Conservation (phyloP, 2,888 invertebrate species). For the Poecilus cupreus region DNA sequence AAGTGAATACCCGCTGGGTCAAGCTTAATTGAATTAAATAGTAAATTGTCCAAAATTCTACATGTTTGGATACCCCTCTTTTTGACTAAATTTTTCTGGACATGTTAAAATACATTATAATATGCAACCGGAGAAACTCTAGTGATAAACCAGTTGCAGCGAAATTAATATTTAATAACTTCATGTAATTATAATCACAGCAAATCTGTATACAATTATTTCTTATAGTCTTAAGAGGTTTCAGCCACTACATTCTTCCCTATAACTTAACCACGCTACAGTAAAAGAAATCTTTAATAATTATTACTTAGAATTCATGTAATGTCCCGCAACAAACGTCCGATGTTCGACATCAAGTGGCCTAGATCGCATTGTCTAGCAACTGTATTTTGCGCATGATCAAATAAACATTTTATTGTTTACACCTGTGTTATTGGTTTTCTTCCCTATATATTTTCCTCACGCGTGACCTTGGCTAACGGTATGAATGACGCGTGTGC, state of each 20-base stretch:
- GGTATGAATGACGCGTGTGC: slow-evolving; percentile 3
- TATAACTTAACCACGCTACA: background rate
- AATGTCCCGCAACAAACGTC: background rate
- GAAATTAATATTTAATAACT: background rate
- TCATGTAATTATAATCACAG: background rate
- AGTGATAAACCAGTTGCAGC: background rate
- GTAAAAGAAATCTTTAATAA: background rate
- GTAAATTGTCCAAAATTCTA: too few relatives aligned
- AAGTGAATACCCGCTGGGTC: too few relatives aligned
- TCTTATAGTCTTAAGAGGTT: background rate
- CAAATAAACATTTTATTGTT: slow-evolving; percentile 33
- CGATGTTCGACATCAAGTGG: background rate
- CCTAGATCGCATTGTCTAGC: slow-evolving; percentile 5
- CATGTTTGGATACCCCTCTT: too few relatives aligned
- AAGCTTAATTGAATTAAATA: too few relatives aligned
- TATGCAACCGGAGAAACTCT: background rate
- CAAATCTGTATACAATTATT: too few relatives aligned
- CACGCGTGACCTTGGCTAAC: slow-evolving; percentile 47
- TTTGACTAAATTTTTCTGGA: too few relatives aligned
- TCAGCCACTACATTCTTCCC: background rate
- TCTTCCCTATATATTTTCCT: slow-evolving; percentile 7
- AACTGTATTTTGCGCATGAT: slow-evolving; percentile 45
- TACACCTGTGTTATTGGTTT: slow-evolving; percentile 38
- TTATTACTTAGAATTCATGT: background rate
- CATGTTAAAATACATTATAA: too few relatives aligned